Conservation (phyloP, 2,888 invertebrate genomes). For the Acleris sparsana region DNA sequence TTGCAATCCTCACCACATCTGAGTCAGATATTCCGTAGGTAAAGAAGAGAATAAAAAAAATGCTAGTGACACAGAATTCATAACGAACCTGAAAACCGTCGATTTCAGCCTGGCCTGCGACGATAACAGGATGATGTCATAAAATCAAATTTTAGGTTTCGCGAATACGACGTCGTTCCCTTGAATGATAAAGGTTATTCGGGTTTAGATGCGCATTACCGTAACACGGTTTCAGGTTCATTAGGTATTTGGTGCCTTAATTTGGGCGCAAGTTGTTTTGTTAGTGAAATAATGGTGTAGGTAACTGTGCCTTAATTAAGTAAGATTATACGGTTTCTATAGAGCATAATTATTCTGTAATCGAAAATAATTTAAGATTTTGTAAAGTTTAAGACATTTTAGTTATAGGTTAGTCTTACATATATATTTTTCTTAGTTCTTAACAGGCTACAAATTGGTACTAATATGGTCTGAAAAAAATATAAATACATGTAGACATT, state of each 20-base stretch:
- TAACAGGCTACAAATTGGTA: too few species aligned
- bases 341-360: too few species aligned
- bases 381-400: too few species aligned
- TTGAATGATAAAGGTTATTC: slow-evolving; percentile 39
- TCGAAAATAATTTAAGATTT: too few species aligned
- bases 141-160: slow-evolving; percentile 39
- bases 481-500: too few species aligned
- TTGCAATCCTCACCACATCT: not conserved
- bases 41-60: slow-evolving; percentile 31
- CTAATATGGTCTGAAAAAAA: too few species aligned
- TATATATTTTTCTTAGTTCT: too few species aligned
- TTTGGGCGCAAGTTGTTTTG: slow-evolving; percentile 3
- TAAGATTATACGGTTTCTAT: too few species aligned
- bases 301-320: too few species aligned
- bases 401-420: too few species aligned
- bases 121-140: slow-evolving; percentile 42
- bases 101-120: slow-evolving; percentile 39
- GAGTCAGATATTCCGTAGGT: slow-evolving; percentile 5
- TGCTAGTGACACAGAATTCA: slow-evolving; percentile 34
- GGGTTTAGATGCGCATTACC: slow-evolving; percentile 34
- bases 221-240: slow-evolving; percentile 30
- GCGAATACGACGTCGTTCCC: slow-evolving; percentile 40
- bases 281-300: not conserved
- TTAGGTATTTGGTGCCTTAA: slow-evolving; percentile 23
- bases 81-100: slow-evolving; percentile 35